Percentiles rank a stretch among this genome's conserved stretches.
phyloP scores from a whole-genome alignment of 2,113 vertebrate genomes.

The Chrysochloris asiatica region DNA sequence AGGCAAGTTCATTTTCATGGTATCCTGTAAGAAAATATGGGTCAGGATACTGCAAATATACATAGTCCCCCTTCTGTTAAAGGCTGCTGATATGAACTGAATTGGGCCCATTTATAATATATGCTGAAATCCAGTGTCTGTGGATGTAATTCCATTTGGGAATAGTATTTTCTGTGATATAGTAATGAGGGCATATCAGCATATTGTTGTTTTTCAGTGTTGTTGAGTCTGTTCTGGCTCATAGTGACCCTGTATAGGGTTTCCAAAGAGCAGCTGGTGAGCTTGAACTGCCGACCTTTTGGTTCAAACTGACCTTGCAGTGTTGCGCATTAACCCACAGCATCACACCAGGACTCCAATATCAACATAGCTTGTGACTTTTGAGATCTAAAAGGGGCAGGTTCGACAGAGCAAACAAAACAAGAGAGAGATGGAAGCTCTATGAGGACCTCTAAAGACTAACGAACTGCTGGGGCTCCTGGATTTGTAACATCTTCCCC shows the following conservation, averaged over 20 bases:
- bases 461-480: not conserved
- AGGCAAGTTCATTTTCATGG: not conserved
- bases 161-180: not conserved
- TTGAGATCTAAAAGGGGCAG: not conserved
- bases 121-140: not conserved
- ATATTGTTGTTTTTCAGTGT: not conserved
- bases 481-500: not conserved
- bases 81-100: not conserved
- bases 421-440: not conserved
- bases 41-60: not conserved
- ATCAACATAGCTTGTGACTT: too few species aligned
- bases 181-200: not conserved
- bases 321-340: too few species aligned
- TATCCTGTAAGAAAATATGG: not conserved
- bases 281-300: too few species aligned
- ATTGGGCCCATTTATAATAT: too few species aligned
- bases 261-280: too few species aligned
- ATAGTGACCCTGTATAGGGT: too few species aligned
- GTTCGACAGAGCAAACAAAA: not conserved
- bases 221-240: too few species aligned
- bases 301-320: too few species aligned
- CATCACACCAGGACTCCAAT: too few species aligned
- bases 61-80: not conserved
- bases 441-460: not conserved
- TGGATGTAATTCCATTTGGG: not conserved